A percentile compares a stretch with the other conserved stretches of the same genome.
phyloP scores from a whole-genome alignment of 2,113 vertebrate species.

The Psilopogon haemacephalus region DNA sequence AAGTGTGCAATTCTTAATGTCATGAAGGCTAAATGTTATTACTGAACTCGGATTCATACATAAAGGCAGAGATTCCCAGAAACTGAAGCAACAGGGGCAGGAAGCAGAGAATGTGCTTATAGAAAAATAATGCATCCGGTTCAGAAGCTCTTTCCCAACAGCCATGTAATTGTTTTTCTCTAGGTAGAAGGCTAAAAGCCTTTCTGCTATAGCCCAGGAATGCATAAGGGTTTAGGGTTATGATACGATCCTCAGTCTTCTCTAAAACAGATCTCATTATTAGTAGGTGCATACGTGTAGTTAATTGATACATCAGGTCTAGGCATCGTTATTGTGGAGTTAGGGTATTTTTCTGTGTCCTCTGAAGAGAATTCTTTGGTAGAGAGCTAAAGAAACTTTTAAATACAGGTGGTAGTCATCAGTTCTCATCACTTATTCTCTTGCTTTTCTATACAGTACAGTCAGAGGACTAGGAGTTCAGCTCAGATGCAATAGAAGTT shows the following conservation, averaged over 20 bases:
- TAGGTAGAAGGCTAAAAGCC: not conserved
- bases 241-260: not conserved
- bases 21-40: constrained; percentile 1
- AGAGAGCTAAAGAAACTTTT: not conserved
- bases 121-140: constrained; percentile 40
- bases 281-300: not conserved
- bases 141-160: not conserved
- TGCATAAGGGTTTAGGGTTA: not conserved
- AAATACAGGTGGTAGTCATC: not conserved
- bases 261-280: not conserved
- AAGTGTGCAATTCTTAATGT: not conserved
- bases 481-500: not conserved
- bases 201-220: constrained; percentile 20
- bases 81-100: not conserved
- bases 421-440: not conserved
- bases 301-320: not conserved
- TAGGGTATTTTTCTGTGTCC: not conserved
- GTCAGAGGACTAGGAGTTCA: not conserved
- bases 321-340: accelerated
- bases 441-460: not conserved
- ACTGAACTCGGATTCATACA: not conserved
- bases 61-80: not conserved
- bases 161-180: not conserved
- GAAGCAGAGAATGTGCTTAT: not conserved
- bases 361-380: not conserved